Base-by-base conservation (phyloP, 2,888 invertebrate genomes). In the Apocheima hispidaria region DNA sequence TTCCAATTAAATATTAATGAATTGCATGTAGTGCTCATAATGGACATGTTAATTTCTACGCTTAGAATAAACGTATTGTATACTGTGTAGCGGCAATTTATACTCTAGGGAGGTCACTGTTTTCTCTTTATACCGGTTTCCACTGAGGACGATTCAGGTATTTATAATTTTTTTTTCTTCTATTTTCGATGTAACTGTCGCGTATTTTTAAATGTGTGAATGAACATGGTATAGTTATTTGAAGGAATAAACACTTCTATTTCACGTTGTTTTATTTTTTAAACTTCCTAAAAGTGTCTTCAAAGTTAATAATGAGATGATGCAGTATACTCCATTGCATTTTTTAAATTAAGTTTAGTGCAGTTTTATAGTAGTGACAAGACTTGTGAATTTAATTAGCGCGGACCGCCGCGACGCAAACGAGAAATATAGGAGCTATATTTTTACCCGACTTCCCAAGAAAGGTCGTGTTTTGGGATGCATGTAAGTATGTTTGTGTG, bases 111-210 rank as follows among this genome's bases (percentile, higher is more conserved):
- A 82, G 81, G 80, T 87, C 82, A 82, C 79, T 80, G n/a, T n/a
- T 82, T 74, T 83, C 82, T 81, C 83, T 85, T 82, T 87, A 86
- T 83, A 85, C 87, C 87, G 83, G 88, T 86, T 81, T 81, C 88
- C 83, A 85, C 84, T 87, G 83, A 86, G 90, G 91, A 90, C 84
- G 79, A 84, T 83, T 88, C 91, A 92, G 92, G 92, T 92, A 92
- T 92, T 92, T 92, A 92, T 92, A 81, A 79, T 82, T 75, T 75
- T 77, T 82, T 75, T 75, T 77, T 79, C 77, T 81, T 84, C 80
- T 86, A 85, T 86, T 81, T 71, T 82, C 77, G 77, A 83, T 83
- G 79, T 82, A 77, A 81, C 74, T 83, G 79, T 84, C 79, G 78
- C 82, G 79, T 83, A 78, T 71, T 6, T 67, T 79, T 78, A 72